Conservation (phyloP, 2,797 vertebrate species). For the Buphagus erythrorhynchus region DNA sequence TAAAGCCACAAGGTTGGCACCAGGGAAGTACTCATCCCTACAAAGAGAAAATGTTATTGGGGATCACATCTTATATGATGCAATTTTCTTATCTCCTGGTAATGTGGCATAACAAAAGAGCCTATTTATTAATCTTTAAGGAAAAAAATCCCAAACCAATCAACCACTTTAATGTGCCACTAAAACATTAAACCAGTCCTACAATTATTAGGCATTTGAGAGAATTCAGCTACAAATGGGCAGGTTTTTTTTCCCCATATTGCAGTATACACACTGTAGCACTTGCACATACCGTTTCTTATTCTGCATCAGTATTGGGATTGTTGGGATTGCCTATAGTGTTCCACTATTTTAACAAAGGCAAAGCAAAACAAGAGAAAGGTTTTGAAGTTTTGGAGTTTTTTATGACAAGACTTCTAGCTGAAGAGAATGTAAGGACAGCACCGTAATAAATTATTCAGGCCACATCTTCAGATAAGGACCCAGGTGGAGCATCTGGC, state of each 20-base stretch:
- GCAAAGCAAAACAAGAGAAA: neutral
- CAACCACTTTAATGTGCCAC: neutral
- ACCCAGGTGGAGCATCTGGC: conserved; percentile 31
- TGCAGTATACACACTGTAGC: neutral
- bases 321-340: neutral
- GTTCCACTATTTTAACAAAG: neutral
- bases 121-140: neutral
- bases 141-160: neutral
- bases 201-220: neutral
- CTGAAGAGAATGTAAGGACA: neutral
- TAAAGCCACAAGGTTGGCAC: neutral
- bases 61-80: neutral
- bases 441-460: conserved; percentile 34
- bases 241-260: neutral
- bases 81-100: neutral
- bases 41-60: neutral
- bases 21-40: neutral
- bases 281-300: rapidly evolving
- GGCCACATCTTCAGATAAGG: neutral
- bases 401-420: neutral
- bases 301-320: neutral
- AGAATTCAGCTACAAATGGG: neutral
- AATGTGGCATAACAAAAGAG: neutral
- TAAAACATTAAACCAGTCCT: neutral
- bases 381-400: neutral